phyloP scores from a whole-genome alignment of 2,797 vertebrate genomes.

The Coregonus ussuriensis region DNA sequence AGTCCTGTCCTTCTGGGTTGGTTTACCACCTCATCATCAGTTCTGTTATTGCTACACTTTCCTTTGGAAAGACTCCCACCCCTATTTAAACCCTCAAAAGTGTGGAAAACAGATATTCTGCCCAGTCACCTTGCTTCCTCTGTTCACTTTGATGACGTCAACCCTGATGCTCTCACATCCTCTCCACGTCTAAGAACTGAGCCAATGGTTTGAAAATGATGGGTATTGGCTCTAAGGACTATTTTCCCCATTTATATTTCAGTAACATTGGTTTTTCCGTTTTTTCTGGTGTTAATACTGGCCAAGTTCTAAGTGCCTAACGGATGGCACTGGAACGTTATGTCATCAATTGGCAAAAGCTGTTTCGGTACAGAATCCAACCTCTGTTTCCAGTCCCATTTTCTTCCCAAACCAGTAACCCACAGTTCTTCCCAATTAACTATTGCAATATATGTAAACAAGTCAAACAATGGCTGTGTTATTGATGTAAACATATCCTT shows the following conservation, averaged over 20 bases:
- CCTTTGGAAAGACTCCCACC: not conserved
- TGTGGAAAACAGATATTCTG: constrained; percentile 54
- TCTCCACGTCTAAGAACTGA: constrained; percentile 40
- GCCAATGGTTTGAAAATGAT: constrained; percentile 34
- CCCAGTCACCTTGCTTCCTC: constrained; percentile 41
- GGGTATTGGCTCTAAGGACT: constrained; percentile 32
- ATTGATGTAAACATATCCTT: not conserved
- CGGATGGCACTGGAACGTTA: not conserved
- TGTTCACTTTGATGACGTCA: constrained; percentile 45
- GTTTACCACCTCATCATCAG: constrained; percentile 29
- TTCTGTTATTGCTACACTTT: constrained; percentile 17
- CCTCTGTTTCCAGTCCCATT: not conserved
- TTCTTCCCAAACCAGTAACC: constrained; percentile 6
- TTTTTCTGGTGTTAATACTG: constrained; percentile 9
- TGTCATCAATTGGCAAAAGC: not conserved
- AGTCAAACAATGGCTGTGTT: not conserved
- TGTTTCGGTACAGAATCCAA: not conserved
- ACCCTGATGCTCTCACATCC: constrained; percentile 44
- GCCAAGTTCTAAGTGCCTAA: not conserved
- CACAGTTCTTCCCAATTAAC: not conserved
- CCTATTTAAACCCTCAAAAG: not conserved
- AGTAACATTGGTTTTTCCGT: constrained; percentile 13
- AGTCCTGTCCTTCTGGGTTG: constrained; percentile 13
- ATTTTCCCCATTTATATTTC: constrained; percentile 42
- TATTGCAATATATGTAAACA: constrained; percentile 9